These are phyloP conservation scores for Nasonia longicornis DNA, from an alignment of 1,140 invertebrate genomes.

Conservation along the genomic window DNA sequence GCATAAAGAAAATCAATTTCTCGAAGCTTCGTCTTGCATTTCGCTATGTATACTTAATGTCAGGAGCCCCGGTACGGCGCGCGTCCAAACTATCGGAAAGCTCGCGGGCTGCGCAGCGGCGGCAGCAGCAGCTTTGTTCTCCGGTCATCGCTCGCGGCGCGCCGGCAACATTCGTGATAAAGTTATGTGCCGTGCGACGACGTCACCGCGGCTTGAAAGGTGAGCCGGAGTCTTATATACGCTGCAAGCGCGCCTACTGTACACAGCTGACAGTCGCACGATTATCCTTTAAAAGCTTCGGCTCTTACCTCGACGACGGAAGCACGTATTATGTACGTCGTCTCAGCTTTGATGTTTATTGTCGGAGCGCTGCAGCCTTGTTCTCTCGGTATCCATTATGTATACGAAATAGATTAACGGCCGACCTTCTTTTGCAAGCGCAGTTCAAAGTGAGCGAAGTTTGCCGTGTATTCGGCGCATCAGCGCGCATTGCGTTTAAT, in stretches of 20 bases:
- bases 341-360: background rate
- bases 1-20: conserved; percentile 37
- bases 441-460: too few species aligned
- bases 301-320: background rate
- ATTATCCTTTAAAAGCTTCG: conserved; percentile 42
- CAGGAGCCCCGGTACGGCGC: background rate
- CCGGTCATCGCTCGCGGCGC: conserved; percentile 12
- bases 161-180: conserved; percentile 32
- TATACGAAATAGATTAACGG: too few species aligned
- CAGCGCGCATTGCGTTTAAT: too few species aligned
- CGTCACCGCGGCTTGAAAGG: conserved; percentile 8
- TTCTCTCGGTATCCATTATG: background rate
- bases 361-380: background rate
- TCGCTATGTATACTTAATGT: conserved; percentile 10
- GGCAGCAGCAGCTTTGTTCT: conserved; percentile 30
- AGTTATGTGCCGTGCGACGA: conserved; percentile 31
- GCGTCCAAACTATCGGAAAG: conserved; percentile 38
- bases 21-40: background rate
- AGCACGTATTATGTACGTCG: background rate
- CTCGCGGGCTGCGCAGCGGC: background rate
- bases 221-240: background rate
- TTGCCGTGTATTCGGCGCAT: too few species aligned
- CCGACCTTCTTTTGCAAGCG: too few species aligned
- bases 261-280: background rate
- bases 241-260: background rate